Evolutionary conservation across 2,888 invertebrate genomes (phyloP), one percentile per base, ranked within the genome.

Genomic region (Parnassius glacialis): DNA sequence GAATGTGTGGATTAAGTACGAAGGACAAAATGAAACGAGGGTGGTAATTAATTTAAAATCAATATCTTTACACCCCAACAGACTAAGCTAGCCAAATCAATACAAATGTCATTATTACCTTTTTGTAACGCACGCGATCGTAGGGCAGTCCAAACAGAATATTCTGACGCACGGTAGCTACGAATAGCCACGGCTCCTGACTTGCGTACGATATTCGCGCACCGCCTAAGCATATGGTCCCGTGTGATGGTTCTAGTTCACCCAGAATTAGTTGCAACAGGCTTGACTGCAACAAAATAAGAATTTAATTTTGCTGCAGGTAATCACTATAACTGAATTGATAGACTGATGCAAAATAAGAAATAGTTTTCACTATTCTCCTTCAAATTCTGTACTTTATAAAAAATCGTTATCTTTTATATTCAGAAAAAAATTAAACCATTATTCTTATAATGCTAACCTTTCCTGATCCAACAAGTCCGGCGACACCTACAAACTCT

Each of bases 181-280:
- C 92, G 70, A 95, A 95, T 1, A 95, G 81, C 97, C 97, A 97
- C 0, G 97, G 94, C 71, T 96, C 95, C 83, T 97, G 96, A 55
- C 95, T 93, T 1, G 95, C 94, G 77, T 96, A 97, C 0, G 94
- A 92, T n/a, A 95, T 74, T 2, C 83, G 85, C 1, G 80, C 81
- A 5, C 96, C 96, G 1, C 92, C 92, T 13, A 95, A 81, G 2
- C 92, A 81, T 56, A 96, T 76, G 0, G 87, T 87, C 0, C 97
- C 96, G 42, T 87, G 81, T 0, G 85, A 81, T 7, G 94, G 84
- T 1, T 93, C 92, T 13, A 97, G 80, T 81, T 97, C 97, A 12
- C 94, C 94, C 66, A 97, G 87, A 13, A 97, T 91, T 60, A 95
- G 85, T 76, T 95, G 94, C 10, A 95, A 83, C 10, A 95, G 75